Evolutionary conservation across 1,140 invertebrate genomes (phyloP), one percentile per base, ranked within the genome.

Genomic region (Panagrolaimus sp.): DNA sequence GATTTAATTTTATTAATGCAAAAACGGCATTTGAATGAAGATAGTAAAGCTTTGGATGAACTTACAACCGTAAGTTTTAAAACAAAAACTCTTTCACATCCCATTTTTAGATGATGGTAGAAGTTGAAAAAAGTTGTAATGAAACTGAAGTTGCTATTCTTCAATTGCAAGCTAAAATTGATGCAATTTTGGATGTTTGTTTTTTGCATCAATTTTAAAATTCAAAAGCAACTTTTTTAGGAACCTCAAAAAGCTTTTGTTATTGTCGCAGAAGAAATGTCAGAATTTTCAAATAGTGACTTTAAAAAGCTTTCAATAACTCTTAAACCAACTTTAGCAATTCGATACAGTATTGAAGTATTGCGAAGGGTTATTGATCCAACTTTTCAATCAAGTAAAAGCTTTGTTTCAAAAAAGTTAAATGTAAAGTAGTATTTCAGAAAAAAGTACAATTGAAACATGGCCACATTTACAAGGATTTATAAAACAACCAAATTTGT

Each of bases 151-250:
- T 14, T 15, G 70, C 76, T 38, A 38, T 73, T 6, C 48, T 68
- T 12, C 62, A 73, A 71, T 26, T 46, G n/a, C 77, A 75, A 24
- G 72, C 63, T 14, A 73, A 73, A 64, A 75, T 73, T 43, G 65
- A 44, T 12, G 26, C 45, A n/a, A 58, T 69, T 24, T 43, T 72
- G 52, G 26, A 46, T 8, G 65, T 67, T 32, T 10, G 48, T 10
- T 8, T 62, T 24, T 1, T 12, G 1, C 5, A 67, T 28, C 24
- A 14, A 64, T 3, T 67, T 14, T 32, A 48, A 32, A 48, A 21
- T 10, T n/a, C 12, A 24, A 62, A 66, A 7, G 21, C 43, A 17
- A 24, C 38, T 21, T 0, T 45, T 67, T 15, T 14, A 73, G 48
- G 65, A 48, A 10, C 73, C 71, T 14, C 26, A 75, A 32, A 52